Base-by-base conservation (phyloP, 2,113 vertebrate genomes). In the Patagioenas fasciata region DNA sequence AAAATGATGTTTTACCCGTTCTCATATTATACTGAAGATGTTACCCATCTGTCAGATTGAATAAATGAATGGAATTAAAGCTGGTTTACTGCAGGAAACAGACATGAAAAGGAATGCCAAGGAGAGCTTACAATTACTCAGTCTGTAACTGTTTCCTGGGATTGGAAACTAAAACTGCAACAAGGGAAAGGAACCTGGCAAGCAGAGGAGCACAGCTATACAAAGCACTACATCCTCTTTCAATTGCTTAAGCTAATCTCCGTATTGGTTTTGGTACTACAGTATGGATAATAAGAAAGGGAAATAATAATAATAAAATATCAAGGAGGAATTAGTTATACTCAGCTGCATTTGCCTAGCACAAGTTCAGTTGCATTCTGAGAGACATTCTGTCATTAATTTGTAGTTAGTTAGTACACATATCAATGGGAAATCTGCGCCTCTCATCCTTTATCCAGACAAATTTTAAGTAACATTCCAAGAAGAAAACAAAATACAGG, bases 61-160 rank as follows among this genome's bases (percentile, higher is more conserved):
- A 91, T 89, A 82, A 91, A 82, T 70, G 34, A 85, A 85, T n/a
- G 5, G 36, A 91, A 94, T 82, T 80, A 93, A 95, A 88, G 64
- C 58, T 66, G 15, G 5, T 89, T 96, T 70, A 83, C 70, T 88
- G 64, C 42, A 85, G 66, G 29, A 85, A 93, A 42, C 36, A 69
- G 88, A 77, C 44, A 21, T 23, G 71, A 71, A 92, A 91, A 89
- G 70, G 69, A 92, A 89, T 77, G 25, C 58, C 4, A 9, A 32
- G 21, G 58, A 91, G 50, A 89, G 15, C 32, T 71, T 80, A n/a
- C 58, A 82, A 74, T 86, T 80, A 77, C 40, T 89, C 56, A 75
- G 84, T 29, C 79, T 92, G 54, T 32, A 91, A 84, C 26, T 80
- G 78, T 69, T 80, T 88, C 25, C n/a, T 62, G 25, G 31, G 26